Evolutionary conservation across 30 jellyfish, hydroid and myxozoan genomes (phyloP).

Genomic region (Cassiopea xamachana): DNA sequence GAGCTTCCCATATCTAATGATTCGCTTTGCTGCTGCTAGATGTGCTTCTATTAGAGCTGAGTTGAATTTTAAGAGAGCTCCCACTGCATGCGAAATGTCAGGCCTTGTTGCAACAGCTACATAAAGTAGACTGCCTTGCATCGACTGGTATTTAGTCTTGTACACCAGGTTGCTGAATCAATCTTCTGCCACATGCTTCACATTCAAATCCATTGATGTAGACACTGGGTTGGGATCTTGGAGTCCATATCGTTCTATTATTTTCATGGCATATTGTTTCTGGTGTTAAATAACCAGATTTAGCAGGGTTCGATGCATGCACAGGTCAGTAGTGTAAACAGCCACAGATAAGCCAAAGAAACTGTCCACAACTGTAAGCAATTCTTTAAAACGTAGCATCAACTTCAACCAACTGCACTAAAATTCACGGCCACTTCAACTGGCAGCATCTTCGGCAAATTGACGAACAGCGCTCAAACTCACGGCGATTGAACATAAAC

Average conservation of each 20-base stretch:
- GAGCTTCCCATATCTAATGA: background rate
- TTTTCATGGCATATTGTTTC: background rate
- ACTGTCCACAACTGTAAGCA: background rate
- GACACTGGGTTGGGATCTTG: background rate
- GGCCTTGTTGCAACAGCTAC: background rate
- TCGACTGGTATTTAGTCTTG: background rate
- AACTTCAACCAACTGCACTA: too few species aligned
- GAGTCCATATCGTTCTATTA: background rate
- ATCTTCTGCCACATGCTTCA: background rate
- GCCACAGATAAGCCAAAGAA: background rate
- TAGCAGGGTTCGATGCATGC: too few species aligned
- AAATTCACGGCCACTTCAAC: too few species aligned
- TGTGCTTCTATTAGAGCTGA: background rate
- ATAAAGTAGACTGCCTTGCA: background rate
- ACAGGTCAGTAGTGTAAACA: too few species aligned
- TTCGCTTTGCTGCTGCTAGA: background rate
- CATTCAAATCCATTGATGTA: background rate
- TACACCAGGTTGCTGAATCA: background rate
- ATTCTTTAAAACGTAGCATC: too few species aligned
- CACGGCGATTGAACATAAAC: too few species aligned
- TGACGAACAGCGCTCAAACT: too few species aligned
- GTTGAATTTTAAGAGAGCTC: background rate
- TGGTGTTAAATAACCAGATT: background rate
- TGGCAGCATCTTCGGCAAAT: too few species aligned
- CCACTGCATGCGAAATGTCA: background rate